Base-by-base conservation (phyloP, 2,113 vertebrate genomes). In the Aviceda subcristata region DNA sequence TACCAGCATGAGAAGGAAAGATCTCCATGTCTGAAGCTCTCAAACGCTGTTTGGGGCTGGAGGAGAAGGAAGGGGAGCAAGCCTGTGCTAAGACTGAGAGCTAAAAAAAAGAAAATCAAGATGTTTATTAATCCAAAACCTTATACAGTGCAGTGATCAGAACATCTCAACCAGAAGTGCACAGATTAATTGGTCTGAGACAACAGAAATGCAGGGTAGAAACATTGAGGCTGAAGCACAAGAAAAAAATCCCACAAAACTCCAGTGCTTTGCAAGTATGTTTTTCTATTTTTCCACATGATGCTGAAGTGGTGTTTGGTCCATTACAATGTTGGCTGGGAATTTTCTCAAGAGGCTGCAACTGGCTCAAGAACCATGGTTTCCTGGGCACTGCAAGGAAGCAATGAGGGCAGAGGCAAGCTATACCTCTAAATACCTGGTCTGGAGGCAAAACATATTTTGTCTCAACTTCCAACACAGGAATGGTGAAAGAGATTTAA, bases 21-120 rank as follows among this genome's bases (percentile, higher is more conserved):
- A 21, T 50, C 7, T 79, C 11, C 11, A 11, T 11, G 10, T 69
- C 34, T 66, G 57, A 74, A 78, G 29, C 15, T 55, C 3, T 11
- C 8, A 45, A 38, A 50, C 0, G 0, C 34, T 46, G 8, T 62
- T 38, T 67, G 26, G 14, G 20, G 6, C 22, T 76, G 7, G 4
- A 7, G n/a, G 23, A 29, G 3, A 6, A 1, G 8, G 6, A 75
- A 79, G 4, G 29, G 21, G 4, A 67, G 5, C 15, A 48, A 13
- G 6, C 7, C 16, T 87, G 8, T 48, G 59, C 10, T 30, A 34
- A 87, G 7, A 46, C 12, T 53, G 10, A 41, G 26, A 67, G 20
- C 15, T 73, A 36, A 88, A 69, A 39, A 48, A 63, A 64, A 23
- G 15, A n/a, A 76, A 67, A 91, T 20, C 3, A 48, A 12, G 19